Percentiles rank a stretch among this genome's conserved stretches.
Conservation (phyloP, 2,888 invertebrate species). For the Dilophus febrilis region DNA sequence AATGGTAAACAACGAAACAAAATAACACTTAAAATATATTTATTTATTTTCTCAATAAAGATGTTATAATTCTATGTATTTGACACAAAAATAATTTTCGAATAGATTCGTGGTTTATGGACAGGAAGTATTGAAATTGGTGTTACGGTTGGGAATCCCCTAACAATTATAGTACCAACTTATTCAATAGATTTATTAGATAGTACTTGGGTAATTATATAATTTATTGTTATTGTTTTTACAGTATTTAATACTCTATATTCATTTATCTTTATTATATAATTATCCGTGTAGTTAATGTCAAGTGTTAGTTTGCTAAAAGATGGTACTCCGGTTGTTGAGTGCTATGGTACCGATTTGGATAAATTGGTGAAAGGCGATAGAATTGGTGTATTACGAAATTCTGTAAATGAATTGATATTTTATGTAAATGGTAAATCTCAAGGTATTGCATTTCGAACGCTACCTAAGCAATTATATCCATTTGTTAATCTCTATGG, state of each 20-base stretch:
- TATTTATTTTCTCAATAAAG: constrained; percentile 3
- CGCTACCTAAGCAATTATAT: constrained; percentile 56
- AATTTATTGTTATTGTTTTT: constrained; percentile 3
- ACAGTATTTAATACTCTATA: not conserved
- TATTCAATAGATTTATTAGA: constrained; percentile 63
- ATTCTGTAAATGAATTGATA: constrained; percentile 62
- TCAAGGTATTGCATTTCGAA: constrained; percentile 67
- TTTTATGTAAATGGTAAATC: constrained; percentile 81
- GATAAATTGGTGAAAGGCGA: constrained; percentile 70
- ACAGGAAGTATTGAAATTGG: constrained; percentile 62
- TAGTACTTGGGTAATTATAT: constrained; percentile 56
- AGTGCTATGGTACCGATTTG: constrained; percentile 71
- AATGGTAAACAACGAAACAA: constrained; percentile 42
- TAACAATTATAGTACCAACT: constrained; percentile 47
- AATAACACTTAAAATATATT: not conserved
- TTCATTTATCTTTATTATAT: constrained; percentile 9
- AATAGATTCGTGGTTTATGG: constrained; percentile 70
- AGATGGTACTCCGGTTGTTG: constrained; percentile 65
- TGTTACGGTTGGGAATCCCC: constrained; percentile 51
- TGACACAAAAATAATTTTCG: too few species aligned
- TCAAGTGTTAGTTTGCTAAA: constrained; percentile 71
- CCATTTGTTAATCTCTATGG: constrained; percentile 71
- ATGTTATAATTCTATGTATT: constrained; percentile 11
- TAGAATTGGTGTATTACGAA: constrained; percentile 68
- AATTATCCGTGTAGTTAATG: too few species aligned